Percentiles rank a stretch among this genome's conserved stretches.
phyloP scores from a whole-genome alignment of 2,797 vertebrate species.

The Chelmon rostratus region DNA sequence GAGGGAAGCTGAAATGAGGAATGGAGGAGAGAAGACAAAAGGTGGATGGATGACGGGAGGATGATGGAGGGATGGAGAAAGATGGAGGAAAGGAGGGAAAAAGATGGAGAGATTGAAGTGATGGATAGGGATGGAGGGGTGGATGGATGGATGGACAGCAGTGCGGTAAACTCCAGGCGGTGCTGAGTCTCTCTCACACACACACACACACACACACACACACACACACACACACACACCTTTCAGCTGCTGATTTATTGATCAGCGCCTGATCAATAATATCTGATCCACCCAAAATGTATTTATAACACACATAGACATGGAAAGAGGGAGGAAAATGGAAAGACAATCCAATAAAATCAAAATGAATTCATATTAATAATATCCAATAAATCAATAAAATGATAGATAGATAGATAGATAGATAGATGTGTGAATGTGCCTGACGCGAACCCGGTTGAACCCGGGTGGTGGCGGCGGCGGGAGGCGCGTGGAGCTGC shows the following conservation, averaged over 20 bases:
- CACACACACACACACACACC: conserved; percentile 28
- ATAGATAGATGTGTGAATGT: conserved; percentile 3
- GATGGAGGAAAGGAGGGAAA: neutral
- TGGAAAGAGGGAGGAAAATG: neutral
- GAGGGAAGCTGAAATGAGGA: neutral
- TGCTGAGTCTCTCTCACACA: conserved; percentile 17
- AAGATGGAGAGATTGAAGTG: neutral
- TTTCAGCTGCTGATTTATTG: conserved; percentile 48
- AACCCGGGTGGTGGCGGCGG: conserved; percentile 57
- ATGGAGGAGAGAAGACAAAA: neutral
- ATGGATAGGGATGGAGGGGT: neutral
- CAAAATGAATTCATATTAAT: neutral
- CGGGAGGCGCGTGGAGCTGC: conserved; percentile 50
- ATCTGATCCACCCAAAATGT: neutral
- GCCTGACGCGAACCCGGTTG: conserved; percentile 55
- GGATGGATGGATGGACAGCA: conserved; percentile 23
- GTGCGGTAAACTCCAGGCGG: conserved; percentile 46
- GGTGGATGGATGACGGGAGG: neutral
- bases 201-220: conserved; percentile 36
- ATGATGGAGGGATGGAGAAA: neutral
- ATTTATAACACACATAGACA: neutral
- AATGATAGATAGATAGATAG: neutral
- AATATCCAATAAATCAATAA: neutral
- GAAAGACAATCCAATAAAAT: neutral
- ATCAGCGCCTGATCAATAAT: conserved; percentile 13